A percentile compares a stretch with the other conserved stretches of the same genome.
Conservation (phyloP, 23 tunicate genomes). For the Styela plicata region DNA sequence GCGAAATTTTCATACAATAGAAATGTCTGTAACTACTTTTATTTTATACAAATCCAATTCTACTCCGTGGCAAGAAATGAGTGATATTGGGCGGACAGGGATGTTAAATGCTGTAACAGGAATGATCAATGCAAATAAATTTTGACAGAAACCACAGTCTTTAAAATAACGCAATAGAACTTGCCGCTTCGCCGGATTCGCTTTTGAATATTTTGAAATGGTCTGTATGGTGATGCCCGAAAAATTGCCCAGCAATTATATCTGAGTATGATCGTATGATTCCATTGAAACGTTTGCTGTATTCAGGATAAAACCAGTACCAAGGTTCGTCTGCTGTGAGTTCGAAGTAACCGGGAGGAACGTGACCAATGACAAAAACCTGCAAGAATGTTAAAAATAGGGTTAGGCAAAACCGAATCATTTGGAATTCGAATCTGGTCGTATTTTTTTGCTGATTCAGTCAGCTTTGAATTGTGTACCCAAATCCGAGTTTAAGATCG, state of each 20-base stretch:
- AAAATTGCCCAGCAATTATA: slow-evolving; percentile 71
- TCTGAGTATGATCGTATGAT: slow-evolving; percentile 51
- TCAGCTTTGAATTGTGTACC: no score
- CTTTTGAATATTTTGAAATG: slow-evolving; percentile 63
- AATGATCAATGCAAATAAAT: no score
- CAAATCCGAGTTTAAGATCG: no score
- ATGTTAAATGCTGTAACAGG: no score
- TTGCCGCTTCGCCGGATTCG: slow-evolving; percentile 36
- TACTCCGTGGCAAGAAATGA: no score
- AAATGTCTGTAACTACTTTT: no score
- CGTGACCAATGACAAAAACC: slow-evolving; percentile 79
- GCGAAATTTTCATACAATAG: no score
- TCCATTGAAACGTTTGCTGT: slow-evolving; percentile 48
- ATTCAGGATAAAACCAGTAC: slow-evolving; percentile 64
- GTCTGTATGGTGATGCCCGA: slow-evolving; percentile 97
- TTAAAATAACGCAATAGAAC: not conserved
- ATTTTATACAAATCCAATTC: no score
- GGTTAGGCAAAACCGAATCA: no score
- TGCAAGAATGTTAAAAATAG: slow-evolving; percentile 18
- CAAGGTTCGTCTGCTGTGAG: slow-evolving; percentile 31
- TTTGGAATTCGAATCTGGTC: no score
- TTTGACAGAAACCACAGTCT: not conserved
- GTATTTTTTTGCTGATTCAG: no score
- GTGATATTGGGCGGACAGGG: no score
- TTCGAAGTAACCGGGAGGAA: slow-evolving; percentile 94